Percentiles rank a stretch among this genome's conserved stretches.
Conservation (phyloP, 2,113 vertebrate species). For the Oenanthe oenanthe region DNA sequence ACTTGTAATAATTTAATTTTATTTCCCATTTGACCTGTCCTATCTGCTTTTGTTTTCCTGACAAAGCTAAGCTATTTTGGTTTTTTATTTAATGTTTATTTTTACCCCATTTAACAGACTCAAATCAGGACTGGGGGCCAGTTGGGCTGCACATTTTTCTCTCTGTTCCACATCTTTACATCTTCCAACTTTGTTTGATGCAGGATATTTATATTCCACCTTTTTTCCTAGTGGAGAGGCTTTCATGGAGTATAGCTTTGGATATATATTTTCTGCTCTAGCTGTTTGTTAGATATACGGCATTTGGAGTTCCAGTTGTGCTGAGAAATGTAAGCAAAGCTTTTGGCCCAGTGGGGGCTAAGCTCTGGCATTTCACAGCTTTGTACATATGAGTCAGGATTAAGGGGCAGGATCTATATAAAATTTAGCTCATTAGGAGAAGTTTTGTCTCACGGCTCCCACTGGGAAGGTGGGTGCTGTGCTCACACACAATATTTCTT, state of each 20-base stretch:
- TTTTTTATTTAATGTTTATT: background rate
- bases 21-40: background rate
- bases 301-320: slow-evolving; percentile 30
- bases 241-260: slow-evolving; percentile 2
- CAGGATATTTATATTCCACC: slow-evolving; percentile 21
- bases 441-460: accelerated
- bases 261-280: slow-evolving; percentile 33
- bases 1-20: background rate
- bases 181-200: background rate
- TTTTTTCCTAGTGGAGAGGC: slow-evolving; percentile 9
- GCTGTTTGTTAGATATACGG: slow-evolving; percentile 15
- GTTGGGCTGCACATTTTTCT: background rate
- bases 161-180: background rate
- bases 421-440: slow-evolving; percentile 32
- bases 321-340: slow-evolving; percentile 47
- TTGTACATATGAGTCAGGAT: slow-evolving; percentile 10
- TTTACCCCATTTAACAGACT: background rate
- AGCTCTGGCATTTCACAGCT: slow-evolving; percentile 1
- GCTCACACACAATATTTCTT: background rate
- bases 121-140: background rate
- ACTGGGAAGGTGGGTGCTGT: background rate
- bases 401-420: background rate
- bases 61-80: background rate
- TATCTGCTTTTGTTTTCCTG: background rate
- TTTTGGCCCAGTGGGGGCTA: slow-evolving; percentile 47